phyloP scores from a whole-genome alignment of 2,888 invertebrate genomes.

The Fissipunctia ypsillon region DNA sequence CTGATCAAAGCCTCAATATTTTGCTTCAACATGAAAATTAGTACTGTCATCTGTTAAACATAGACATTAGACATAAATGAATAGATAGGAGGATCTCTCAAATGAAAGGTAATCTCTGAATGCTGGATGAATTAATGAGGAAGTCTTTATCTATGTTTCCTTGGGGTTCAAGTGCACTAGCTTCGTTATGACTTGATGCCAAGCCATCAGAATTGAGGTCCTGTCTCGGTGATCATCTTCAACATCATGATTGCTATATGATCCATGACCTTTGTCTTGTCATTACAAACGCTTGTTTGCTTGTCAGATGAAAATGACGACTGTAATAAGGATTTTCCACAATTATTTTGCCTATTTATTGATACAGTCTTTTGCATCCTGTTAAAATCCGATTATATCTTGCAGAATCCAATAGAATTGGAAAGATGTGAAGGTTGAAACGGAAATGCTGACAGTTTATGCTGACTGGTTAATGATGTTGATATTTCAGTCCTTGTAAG shows the following conservation, averaged over 20 bases:
- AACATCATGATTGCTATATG: background rate
- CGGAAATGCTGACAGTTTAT: background rate
- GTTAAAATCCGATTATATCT: background rate
- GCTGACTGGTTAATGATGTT: background rate
- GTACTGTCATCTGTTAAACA: too few species aligned
- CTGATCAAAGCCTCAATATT: background rate
- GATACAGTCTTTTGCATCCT: too few species aligned
- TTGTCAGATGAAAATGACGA: background rate
- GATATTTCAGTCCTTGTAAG: too few species aligned
- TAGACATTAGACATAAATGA: background rate
- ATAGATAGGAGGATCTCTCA: background rate
- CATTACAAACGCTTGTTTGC: background rate
- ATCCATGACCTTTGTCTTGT: conserved; percentile 31
- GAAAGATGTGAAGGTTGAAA: background rate
- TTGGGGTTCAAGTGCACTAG: too few species aligned
- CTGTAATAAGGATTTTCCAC: background rate
- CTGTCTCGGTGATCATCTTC: background rate
- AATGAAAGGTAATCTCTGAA: background rate
- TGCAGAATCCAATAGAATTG: background rate
- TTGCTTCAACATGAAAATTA: too few species aligned
- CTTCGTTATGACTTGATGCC: background rate
- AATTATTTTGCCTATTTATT: too few species aligned
- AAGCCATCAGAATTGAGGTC: background rate
- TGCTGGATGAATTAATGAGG: background rate
- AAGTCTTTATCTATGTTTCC: background rate